A percentile compares a stretch with the other conserved stretches of the same genome.
phyloP scores from a whole-genome alignment of 2,113 vertebrate genomes.

The Alaudala cheleensis region DNA sequence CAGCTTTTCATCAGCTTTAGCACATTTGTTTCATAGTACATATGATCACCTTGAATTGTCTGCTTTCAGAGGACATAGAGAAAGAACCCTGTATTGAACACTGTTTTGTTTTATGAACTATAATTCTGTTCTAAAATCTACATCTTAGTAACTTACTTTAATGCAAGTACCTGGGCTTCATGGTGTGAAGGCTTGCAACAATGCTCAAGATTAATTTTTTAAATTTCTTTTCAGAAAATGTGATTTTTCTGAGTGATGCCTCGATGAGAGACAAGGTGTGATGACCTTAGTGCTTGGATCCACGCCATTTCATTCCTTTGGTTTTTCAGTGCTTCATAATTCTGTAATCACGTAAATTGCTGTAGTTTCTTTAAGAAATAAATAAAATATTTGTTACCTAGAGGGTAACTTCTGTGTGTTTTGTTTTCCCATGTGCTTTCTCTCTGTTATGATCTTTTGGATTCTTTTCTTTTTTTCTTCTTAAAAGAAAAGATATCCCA shows the following conservation, averaged over 20 bases:
- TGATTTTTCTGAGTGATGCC: constrained; percentile 91
- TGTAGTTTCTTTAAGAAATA: constrained; percentile 63
- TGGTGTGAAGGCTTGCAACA: neutral
- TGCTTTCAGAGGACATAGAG: neutral
- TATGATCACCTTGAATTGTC: neutral
- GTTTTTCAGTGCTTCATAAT: constrained; percentile 43
- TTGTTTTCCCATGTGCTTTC: neutral
- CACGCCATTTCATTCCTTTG: constrained; percentile 25
- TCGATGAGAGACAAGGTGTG: constrained; percentile 76
- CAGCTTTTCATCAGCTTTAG: neutral
- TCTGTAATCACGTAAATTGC: constrained; percentile 54
- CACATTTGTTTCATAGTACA: neutral
- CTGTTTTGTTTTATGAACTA: neutral
- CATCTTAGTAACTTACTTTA: neutral
- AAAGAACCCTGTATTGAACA: neutral
- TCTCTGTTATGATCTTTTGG: neutral
- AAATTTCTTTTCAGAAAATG: constrained; percentile 87
- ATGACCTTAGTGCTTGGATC: constrained; percentile 12
- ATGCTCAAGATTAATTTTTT: constrained; percentile 18
- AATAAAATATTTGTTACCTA: constrained; percentile 66
- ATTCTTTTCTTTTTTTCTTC: neutral
- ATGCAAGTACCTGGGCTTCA: neutral
- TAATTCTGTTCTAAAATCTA: neutral
- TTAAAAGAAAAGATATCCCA: neutral
- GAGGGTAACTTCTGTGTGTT: neutral